A percentile compares a stretch with the other conserved stretches of the same genome.
Evolutionary conservation across 1,140 invertebrate genomes (phyloP).

Genomic region (Eubasilissa regina): DNA sequence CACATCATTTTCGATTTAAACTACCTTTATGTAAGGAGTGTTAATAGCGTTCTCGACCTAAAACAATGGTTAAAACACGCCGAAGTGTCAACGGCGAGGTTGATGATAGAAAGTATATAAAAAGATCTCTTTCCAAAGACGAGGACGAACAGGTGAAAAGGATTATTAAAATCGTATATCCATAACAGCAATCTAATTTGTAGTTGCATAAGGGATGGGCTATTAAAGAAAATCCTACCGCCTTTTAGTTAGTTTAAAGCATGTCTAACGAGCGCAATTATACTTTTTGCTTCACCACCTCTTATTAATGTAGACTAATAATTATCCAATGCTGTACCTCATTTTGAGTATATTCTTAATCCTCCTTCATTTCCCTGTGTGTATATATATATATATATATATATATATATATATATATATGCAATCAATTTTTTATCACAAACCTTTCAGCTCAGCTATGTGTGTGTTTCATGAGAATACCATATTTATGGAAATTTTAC

Average conservation of each 20-base stretch:
- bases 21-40: constrained; percentile 50
- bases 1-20: constrained; percentile 9
- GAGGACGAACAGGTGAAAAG: constrained; percentile 70
- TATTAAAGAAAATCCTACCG: background rate
- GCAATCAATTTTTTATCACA: too few relatives aligned
- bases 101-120: constrained; percentile 69
- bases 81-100: constrained; percentile 72
- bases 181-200: constrained; percentile 8
- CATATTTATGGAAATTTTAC: too few relatives aligned
- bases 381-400: too few relatives aligned
- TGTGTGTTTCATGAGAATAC: too few relatives aligned
- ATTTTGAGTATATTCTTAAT: too few relatives aligned
- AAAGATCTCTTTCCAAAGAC: constrained; percentile 69
- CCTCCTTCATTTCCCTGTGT: too few relatives aligned
- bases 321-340: too few relatives aligned
- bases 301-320: too few relatives aligned
- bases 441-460: too few relatives aligned
- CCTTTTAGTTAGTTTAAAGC: background rate
- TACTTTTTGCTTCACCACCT: too few relatives aligned
- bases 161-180: constrained; percentile 23
- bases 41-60: constrained; percentile 1
- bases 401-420: too few relatives aligned
- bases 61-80: constrained; percentile 70
- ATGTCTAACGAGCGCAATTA: background rate
- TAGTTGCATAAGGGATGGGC: constrained; percentile 27